Evolutionary conservation across 2,888 invertebrate genomes (phyloP), one percentile per base, ranked within the genome.

Genomic region (Ophion costatus): DNA sequence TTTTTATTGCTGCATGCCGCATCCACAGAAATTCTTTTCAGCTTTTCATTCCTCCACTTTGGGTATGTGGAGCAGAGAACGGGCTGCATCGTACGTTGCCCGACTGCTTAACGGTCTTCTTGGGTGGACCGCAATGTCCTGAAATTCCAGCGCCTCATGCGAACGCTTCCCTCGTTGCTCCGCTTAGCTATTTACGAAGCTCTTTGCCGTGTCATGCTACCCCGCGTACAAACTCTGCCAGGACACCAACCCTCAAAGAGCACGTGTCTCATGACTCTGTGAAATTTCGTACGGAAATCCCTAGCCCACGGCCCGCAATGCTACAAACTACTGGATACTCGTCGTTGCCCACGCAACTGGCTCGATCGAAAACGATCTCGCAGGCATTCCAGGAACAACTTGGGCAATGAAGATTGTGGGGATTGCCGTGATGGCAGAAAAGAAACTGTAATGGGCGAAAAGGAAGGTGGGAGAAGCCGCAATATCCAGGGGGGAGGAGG

Each of bases 121-220:
- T 63, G 14, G 81, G 69, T 74, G 75, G 64, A 84, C 71, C 78
- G 75, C 78, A 79, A 33, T 67, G 63, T 74, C 81, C 78, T 69
- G 75, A 79, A 84, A 84, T 84, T 82, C 75, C 75, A 59, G 64
- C 63, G 66, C 42, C 78, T 75, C 79, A 33, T 59, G 57, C 56
- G 63, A 56, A 67, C 56, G 61, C 67, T 73, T 51, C 33, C 29
- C 66, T 45, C 69, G 56, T 45, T 22, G 33, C 57, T 38, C 11
- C 63, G 71, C 82, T 63, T 22, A 56, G 71, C 76, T 82, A 67
- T 85, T 85, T 82, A 82, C 85, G 67, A 76, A 85, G 80, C 80
- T 82, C 76, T 82, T 85, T 73, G 82, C 75, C 51, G 66, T 59
- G 75, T 56, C 75, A 56, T 79, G 38, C 81, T 81, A 79, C 78